Conservation (phyloP, 1,140 invertebrate species). For the Nasonia longicornis region DNA sequence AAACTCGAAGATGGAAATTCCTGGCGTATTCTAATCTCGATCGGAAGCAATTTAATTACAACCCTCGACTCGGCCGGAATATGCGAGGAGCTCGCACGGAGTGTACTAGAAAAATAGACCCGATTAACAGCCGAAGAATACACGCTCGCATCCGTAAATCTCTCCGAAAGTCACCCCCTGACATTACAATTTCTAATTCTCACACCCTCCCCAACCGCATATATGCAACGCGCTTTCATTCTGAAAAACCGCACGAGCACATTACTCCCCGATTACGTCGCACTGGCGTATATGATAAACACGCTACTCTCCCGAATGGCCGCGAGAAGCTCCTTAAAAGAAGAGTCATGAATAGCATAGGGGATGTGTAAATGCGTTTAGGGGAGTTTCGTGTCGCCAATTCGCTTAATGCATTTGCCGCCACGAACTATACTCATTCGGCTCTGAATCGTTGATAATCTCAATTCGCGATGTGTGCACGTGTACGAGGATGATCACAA, state of each 20-base stretch:
- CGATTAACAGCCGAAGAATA: not conserved
- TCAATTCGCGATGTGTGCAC: no score
- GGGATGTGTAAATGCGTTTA: not conserved
- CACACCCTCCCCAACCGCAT: not conserved
- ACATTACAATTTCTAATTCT: conserved; percentile 1
- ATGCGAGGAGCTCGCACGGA: not conserved
- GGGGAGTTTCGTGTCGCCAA: conserved; percentile 7
- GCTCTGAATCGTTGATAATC: not conserved
- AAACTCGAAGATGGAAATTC: conserved; percentile 39
- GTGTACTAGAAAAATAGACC: not conserved
- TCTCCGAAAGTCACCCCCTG: not conserved
- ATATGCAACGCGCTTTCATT: not conserved
- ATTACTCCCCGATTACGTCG: not conserved
- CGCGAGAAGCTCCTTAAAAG: not conserved
- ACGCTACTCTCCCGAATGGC: not conserved
- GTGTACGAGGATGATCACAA: no score
- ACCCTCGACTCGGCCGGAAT: not conserved
- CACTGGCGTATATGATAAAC: not conserved
- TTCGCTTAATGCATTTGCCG: conserved; percentile 8
- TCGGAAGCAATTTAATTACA: conserved; percentile 52
- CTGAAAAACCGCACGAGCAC: not conserved
- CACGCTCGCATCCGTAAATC: not conserved
- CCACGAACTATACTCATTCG: not conserved
- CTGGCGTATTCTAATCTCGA: conserved; percentile 50
- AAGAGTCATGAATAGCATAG: not conserved